phyloP scores from a whole-genome alignment of 2,113 vertebrate species.

The Tichodroma muraria region DNA sequence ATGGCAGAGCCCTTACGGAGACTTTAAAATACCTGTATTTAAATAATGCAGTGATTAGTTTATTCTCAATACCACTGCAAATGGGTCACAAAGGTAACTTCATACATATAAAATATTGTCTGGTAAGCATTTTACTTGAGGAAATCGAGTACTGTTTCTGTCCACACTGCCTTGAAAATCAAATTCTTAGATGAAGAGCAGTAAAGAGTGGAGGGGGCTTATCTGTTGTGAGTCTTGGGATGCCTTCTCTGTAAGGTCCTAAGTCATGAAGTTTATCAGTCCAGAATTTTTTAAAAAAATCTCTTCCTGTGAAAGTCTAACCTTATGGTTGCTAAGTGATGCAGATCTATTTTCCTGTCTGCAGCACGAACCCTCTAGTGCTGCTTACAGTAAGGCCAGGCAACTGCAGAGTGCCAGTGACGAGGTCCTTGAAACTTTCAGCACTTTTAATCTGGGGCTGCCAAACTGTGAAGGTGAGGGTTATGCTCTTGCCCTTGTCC shows the following conservation, averaged over 20 bases:
- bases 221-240: background rate
- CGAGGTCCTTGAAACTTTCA: constrained; percentile 8
- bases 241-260: background rate
- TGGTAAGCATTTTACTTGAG: background rate
- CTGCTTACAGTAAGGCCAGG: background rate
- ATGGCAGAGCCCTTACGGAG: background rate
- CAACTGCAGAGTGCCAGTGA: background rate
- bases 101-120: background rate
- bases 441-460: background rate
- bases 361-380: constrained; percentile 29
- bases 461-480: background rate
- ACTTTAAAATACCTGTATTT: background rate
- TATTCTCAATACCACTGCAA: background rate
- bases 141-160: background rate
- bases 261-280: background rate
- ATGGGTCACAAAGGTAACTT: background rate
- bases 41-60: background rate
- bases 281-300: background rate
- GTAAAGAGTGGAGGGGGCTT: background rate
- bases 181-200: background rate
- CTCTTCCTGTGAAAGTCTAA: background rate
- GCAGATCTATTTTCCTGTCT: constrained; percentile 32
- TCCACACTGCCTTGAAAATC: background rate
- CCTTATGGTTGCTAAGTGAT: constrained; percentile 42
- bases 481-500: background rate